These are phyloP conservation scores for Hesperia comma DNA, from an alignment of 2,888 invertebrate species.

Conservation along the genomic window DNA sequence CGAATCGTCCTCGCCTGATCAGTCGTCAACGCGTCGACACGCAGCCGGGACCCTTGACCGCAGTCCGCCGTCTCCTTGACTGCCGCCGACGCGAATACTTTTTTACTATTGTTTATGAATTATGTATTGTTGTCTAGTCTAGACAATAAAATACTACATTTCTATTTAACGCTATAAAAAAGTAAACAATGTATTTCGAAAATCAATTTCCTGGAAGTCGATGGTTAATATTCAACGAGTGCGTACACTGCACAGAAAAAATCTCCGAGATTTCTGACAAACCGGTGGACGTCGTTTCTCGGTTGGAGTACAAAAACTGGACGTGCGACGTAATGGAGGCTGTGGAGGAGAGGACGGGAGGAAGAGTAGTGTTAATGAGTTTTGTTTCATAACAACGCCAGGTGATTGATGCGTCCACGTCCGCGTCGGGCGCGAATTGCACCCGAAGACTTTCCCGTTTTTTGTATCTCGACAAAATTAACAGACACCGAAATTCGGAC, in stretches of 20 bases:
- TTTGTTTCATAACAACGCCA: neutral
- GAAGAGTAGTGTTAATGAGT: slow-evolving; percentile 10
- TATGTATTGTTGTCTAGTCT: neutral
- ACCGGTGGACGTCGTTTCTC: too few species aligned
- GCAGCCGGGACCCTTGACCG: slow-evolving; percentile 22
- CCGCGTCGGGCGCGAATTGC: too few species aligned
- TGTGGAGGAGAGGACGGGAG: neutral
- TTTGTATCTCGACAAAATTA: slow-evolving; percentile 15
- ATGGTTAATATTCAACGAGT: too few species aligned
- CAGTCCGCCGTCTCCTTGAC: neutral
- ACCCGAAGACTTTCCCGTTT: slow-evolving; percentile 4
- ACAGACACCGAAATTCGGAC: neutral
- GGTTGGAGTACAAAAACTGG: slow-evolving; percentile 8
- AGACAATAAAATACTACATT: neutral
- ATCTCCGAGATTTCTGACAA: too few species aligned
- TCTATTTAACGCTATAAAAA: too few species aligned
- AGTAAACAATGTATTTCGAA: too few species aligned
- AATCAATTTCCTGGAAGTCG: too few species aligned
- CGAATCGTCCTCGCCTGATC: neutral
- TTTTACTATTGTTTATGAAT: neutral
- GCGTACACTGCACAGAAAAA: too few species aligned
- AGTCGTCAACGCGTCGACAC: slow-evolving; percentile 1
- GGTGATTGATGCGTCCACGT: slow-evolving; percentile 24
- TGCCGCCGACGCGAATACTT: neutral
- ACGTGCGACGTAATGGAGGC: neutral